Percentiles rank a stretch among this genome's conserved stretches.
Evolutionary conservation across 2,113 vertebrate species (phyloP).

Genomic region (Rhinolophus ferrumequinum): DNA sequence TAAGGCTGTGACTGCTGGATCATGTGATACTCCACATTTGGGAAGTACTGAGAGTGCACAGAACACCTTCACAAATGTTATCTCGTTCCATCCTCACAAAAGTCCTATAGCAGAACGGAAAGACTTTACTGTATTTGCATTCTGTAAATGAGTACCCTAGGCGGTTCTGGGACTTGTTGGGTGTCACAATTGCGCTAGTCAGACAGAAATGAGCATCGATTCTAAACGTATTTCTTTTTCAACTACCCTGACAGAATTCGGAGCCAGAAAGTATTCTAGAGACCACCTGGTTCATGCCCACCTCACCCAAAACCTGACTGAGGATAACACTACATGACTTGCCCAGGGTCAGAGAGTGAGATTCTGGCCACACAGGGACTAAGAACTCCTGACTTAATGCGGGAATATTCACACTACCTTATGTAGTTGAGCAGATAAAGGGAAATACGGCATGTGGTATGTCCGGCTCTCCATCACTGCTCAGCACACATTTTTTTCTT

Average conservation of each 20-base stretch:
- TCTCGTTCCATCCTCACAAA: not conserved
- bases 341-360: not conserved
- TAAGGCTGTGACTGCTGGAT: not conserved
- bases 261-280: not conserved
- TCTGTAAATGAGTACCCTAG: not conserved
- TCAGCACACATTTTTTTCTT: not conserved
- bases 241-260: not conserved
- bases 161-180: not conserved
- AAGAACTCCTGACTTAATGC: not conserved
- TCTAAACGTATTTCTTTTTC: not conserved
- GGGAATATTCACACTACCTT: not conserved
- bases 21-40: not conserved
- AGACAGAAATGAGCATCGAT: not conserved
- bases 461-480: not conserved
- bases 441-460: not conserved
- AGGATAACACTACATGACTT: not conserved
- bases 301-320: fast-evolving
- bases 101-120: not conserved
- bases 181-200: too few species aligned
- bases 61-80: not conserved
- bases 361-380: not conserved
- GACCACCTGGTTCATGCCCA: not conserved
- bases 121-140: not conserved
- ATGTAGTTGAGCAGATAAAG: not conserved
- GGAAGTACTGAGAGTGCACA: not conserved